phyloP scores from a whole-genome alignment of 2,797 vertebrate genomes.

The Chelmon rostratus region DNA sequence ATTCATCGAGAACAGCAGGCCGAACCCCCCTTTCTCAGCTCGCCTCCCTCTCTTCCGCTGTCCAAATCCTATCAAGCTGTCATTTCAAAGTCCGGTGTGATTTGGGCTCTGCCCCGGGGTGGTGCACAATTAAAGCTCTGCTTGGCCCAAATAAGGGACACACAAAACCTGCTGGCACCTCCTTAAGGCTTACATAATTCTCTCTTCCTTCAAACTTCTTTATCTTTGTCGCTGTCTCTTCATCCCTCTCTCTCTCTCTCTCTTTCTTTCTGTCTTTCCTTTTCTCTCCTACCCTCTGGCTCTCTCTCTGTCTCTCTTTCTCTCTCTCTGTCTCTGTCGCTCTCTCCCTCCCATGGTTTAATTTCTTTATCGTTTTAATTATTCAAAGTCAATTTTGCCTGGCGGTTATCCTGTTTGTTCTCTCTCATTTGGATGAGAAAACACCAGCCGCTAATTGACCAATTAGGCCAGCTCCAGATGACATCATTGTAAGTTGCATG shows the following conservation, averaged over 20 bases:
- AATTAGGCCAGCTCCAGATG: conserved; percentile 77
- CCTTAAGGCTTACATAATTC: conserved; percentile 96
- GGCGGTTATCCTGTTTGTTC: conserved; percentile 73
- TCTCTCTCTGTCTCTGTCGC: not conserved
- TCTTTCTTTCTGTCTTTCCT: conserved; percentile 45
- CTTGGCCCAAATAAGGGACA: conserved; percentile 89
- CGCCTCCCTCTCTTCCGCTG: conserved; percentile 32
- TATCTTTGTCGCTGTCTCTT: conserved; percentile 41
- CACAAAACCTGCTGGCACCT: conserved; percentile 91
- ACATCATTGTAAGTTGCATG: conserved; percentile 74
- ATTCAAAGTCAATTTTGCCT: conserved; percentile 77
- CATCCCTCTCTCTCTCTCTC: conserved; percentile 11
- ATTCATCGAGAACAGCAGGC: conserved; percentile 71
- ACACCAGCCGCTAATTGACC: conserved; percentile 77
- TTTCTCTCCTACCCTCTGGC: conserved; percentile 32
- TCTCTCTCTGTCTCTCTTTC: not conserved
- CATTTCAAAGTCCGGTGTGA: conserved; percentile 80
- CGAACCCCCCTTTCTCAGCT: conserved; percentile 42
- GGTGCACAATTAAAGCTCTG: conserved; percentile 88
- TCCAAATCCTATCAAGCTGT: conserved; percentile 83
- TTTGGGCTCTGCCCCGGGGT: conserved; percentile 80
- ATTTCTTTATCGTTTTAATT: conserved; percentile 81
- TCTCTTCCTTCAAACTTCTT: conserved; percentile 46
- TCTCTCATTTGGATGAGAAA: conserved; percentile 74
- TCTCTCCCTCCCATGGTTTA: conserved; percentile 49